A percentile compares a stretch with the other conserved stretches of the same genome.
Conservation (phyloP, 2,113 vertebrate genomes). For the Mobula birostris region DNA sequence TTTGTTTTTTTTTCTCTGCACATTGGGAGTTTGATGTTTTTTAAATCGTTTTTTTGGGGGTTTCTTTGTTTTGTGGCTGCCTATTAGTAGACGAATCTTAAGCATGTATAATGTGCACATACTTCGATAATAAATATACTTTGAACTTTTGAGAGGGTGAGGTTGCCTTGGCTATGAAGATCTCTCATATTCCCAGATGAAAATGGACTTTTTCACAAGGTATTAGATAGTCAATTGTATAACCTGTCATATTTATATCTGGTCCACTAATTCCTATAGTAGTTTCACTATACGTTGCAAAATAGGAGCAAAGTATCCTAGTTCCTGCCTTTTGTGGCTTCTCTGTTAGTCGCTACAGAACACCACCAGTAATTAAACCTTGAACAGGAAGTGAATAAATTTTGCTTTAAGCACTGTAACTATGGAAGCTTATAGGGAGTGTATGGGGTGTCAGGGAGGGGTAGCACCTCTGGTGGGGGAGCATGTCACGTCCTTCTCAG, state of each 20-base stretch:
- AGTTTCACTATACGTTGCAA: neutral
- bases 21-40: no score
- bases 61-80: no score
- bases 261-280: neutral
- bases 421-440: neutral
- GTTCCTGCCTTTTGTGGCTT: neutral
- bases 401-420: neutral
- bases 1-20: no score
- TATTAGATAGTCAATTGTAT: neutral
- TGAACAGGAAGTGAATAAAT: neutral
- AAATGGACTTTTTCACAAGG: neutral
- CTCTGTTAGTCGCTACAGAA: neutral
- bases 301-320: neutral
- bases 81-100: no score
- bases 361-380: neutral
- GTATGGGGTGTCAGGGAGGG: no score
- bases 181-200: neutral
- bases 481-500: no score
- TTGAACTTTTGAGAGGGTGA: neutral
- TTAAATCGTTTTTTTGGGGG: no score
- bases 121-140: no score
- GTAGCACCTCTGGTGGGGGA: no score
- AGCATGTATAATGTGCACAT: no score
- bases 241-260: neutral
- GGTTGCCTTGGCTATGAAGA: neutral